Conservation (phyloP, 2,888 invertebrate species). For the Stenchaetothrips biformis region DNA sequence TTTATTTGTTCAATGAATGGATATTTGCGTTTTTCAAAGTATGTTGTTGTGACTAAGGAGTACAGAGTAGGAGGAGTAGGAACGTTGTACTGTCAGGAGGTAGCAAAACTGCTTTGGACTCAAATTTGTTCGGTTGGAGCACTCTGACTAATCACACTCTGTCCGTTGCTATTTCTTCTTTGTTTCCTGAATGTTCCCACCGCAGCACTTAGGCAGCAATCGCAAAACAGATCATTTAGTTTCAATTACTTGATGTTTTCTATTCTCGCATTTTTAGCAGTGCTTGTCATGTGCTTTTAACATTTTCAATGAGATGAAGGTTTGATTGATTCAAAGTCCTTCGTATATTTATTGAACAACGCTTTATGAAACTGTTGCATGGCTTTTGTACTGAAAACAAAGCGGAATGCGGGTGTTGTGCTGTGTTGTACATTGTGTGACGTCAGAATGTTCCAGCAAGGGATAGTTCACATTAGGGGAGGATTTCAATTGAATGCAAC, state of each 20-base stretch:
- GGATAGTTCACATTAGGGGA: slow-evolving; percentile 9
- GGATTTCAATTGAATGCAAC: slow-evolving; percentile 16
- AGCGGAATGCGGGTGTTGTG: slow-evolving; percentile 20
- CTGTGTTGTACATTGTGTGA: slow-evolving; percentile 24
- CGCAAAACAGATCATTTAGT: slow-evolving; percentile 16
- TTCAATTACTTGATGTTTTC: slow-evolving; percentile 11
- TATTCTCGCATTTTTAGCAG: slow-evolving; percentile 19
- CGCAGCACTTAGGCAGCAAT: slow-evolving; percentile 15
- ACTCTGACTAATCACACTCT: slow-evolving; percentile 24
- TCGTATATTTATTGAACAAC: slow-evolving; percentile 16
- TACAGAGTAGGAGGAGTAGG: slow-evolving; percentile 23
- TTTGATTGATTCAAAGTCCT: slow-evolving; percentile 1
- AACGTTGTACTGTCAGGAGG: slow-evolving; percentile 18
- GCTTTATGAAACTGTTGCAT: slow-evolving; percentile 20
- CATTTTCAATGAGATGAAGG: background rate
- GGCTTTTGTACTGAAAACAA: slow-evolving; percentile 23
- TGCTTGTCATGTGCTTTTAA: slow-evolving; percentile 21
- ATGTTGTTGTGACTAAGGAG: slow-evolving; percentile 21
- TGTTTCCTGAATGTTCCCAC: slow-evolving; percentile 19
- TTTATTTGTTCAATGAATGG: slow-evolving; percentile 22
- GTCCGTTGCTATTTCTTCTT: slow-evolving; percentile 16
- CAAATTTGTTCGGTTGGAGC: slow-evolving; percentile 11
- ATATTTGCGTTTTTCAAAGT: slow-evolving; percentile 24
- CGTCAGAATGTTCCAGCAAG: slow-evolving; percentile 23
- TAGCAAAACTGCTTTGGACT: slow-evolving; percentile 17